Conservation (phyloP, 2,888 invertebrate genomes). For the Drosophila neotestacea region DNA sequence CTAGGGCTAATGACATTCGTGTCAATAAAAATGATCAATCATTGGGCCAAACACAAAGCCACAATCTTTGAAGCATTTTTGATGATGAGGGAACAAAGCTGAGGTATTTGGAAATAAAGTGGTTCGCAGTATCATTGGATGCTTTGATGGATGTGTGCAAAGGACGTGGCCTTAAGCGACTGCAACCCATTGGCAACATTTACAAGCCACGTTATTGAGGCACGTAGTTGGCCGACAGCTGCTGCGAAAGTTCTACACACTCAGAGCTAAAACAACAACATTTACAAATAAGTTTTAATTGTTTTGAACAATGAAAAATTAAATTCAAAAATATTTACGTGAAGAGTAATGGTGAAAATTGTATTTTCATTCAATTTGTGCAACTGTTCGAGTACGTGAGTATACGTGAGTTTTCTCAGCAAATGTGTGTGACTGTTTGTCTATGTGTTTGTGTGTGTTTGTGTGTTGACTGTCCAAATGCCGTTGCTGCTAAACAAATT, state of each 20-base stretch:
- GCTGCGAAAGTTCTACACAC: slow-evolving; percentile 48
- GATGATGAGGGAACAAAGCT: slow-evolving; percentile 10
- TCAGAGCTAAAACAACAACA: slow-evolving; percentile 41
- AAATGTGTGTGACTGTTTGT: slow-evolving; percentile 14
- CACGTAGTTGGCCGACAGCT: slow-evolving; percentile 68
- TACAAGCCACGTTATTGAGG: slow-evolving; percentile 35
- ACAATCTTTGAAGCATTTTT: slow-evolving; percentile 8
- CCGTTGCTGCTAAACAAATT: slow-evolving; percentile 74
- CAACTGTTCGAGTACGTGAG: slow-evolving; percentile 63
- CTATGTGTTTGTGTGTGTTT: slow-evolving; percentile 30
- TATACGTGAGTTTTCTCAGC: slow-evolving; percentile 18
- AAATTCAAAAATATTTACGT: slow-evolving; percentile 62
- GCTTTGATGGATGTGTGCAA: slow-evolving; percentile 45
- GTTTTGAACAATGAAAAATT: slow-evolving; percentile 79
- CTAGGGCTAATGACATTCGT: slow-evolving; percentile 55
- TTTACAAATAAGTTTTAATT: slow-evolving; percentile 78
- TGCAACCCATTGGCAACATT: slow-evolving; percentile 37
- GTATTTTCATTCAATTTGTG: slow-evolving; percentile 68
- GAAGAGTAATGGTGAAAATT: slow-evolving; percentile 34
- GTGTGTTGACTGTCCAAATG: slow-evolving; percentile 34
- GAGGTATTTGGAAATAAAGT: slow-evolving; percentile 22
- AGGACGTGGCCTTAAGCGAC: slow-evolving; percentile 35
- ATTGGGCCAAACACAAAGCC: slow-evolving; percentile 30
- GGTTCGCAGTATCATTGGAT: slow-evolving; percentile 18
- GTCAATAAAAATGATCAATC: slow-evolving; percentile 79